A percentile compares a stretch with the other conserved stretches of the same genome.
Conservation (phyloP, 2,113 vertebrate species). For the Tympanuchus pallidicinctus region DNA sequence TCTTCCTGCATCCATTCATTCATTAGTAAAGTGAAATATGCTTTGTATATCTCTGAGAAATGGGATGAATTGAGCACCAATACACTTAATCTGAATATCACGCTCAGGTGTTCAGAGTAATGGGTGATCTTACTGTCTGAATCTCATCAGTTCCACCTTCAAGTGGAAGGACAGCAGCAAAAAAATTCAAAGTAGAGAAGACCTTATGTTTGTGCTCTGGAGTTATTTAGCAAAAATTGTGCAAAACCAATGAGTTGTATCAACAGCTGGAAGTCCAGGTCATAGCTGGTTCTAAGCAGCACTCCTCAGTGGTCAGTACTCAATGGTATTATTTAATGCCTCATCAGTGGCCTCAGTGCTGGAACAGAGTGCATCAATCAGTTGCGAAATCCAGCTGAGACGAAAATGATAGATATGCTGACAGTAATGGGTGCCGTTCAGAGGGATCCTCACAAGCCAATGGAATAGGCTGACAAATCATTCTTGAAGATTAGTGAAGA, state of each 20-base stretch:
- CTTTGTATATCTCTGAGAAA: not conserved
- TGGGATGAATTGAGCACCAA: not conserved
- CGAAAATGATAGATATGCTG: not conserved
- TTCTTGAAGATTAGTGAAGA: not conserved
- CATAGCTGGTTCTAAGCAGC: not conserved
- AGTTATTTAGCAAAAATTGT: not conserved
- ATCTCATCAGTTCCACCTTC: not conserved
- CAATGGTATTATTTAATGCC: not conserved
- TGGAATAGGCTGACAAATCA: not conserved
- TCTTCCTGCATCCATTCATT: not conserved
- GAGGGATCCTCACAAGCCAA: not conserved
- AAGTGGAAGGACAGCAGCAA: not conserved
- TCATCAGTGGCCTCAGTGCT: not conserved
- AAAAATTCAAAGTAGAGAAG: not conserved
- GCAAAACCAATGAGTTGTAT: not conserved
- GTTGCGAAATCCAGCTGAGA: not conserved
- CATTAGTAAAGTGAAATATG: not conserved
- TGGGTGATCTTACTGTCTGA: not conserved
- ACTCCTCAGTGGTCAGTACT: not conserved
- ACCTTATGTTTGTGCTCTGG: not conserved
- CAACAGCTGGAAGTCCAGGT: not conserved
- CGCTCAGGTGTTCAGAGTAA: not conserved
- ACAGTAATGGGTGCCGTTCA: not conserved
- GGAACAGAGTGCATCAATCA: not conserved
- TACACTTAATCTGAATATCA: not conserved